Conservation (phyloP, 1,140 invertebrate genomes). For the Teleogryllus occipitalis region DNA sequence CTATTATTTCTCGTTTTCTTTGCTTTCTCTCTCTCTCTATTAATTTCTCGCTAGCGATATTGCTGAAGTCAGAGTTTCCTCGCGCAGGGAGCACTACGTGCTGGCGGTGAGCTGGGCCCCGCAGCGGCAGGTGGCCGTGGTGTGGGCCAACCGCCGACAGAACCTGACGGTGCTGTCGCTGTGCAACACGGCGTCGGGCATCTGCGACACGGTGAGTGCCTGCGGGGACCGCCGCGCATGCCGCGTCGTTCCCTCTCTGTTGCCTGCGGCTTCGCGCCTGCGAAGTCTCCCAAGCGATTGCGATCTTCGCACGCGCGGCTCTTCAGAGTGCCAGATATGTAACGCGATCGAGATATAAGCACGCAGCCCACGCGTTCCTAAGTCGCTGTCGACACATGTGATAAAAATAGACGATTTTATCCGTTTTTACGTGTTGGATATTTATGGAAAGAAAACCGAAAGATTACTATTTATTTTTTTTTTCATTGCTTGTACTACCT, state of each 20-base stretch:
- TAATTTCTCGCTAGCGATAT: neutral
- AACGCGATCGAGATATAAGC: no score
- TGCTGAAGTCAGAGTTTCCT: neutral
- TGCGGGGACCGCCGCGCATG: neutral
- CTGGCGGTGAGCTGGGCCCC: conserved; percentile 57
- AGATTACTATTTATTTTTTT: no score
- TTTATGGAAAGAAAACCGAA: no score
- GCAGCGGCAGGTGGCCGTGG: conserved; percentile 49
- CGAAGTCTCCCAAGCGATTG: neutral
- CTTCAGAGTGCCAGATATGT: no score
- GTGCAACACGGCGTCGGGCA: conserved; percentile 44
- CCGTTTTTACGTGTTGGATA: no score
- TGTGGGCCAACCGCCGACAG: conserved; percentile 59
- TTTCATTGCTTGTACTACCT: no score
- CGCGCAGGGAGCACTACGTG: conserved; percentile 47
- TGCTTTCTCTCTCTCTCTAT: neutral
- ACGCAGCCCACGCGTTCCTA: no score
- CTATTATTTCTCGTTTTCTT: neutral
- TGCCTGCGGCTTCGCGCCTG: neutral
- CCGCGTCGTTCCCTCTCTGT: neutral
- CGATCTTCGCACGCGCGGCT: no score
- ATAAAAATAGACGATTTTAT: no score
- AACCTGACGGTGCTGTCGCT: conserved; percentile 57
- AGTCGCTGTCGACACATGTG: no score
- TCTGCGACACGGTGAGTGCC: conserved; percentile 52